These are phyloP conservation scores for Agrilus planipennis DNA, from an alignment of 1,140 invertebrate genomes.

Conservation along the genomic window DNA sequence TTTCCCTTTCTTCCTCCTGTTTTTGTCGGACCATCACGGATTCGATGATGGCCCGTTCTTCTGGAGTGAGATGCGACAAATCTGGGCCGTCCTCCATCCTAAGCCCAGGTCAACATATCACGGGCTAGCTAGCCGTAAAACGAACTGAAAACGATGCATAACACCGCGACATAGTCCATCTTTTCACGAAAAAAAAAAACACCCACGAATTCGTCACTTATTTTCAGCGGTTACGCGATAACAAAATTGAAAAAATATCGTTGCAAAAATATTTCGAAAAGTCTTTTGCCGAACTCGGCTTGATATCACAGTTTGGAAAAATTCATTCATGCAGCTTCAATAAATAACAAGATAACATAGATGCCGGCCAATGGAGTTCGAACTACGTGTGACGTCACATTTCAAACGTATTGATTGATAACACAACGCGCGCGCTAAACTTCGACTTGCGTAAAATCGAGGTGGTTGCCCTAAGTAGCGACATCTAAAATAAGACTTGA, in stretches of 20 bases:
- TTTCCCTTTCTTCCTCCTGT: conserved; percentile 92
- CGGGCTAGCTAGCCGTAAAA: conserved; percentile 9
- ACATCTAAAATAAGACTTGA: no score
- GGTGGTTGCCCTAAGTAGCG: no score
- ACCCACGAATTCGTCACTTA: conserved; percentile 2
- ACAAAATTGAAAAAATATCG: no score
- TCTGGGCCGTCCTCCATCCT: conserved; percentile 75
- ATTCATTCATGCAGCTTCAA: conserved; percentile 35
- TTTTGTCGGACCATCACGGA: conserved; percentile 91
- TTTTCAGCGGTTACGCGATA: background rate
- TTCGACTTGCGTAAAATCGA: conserved; percentile 4
- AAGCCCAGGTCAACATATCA: conserved; percentile 21
- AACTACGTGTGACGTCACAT: conserved; percentile 23
- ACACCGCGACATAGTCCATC: conserved; percentile 6
- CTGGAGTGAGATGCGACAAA: conserved; percentile 93
- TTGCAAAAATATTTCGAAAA: conserved; percentile 10
- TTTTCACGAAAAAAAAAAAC: conserved; percentile 1
- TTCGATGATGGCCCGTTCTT: conserved; percentile 95
- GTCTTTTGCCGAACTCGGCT: conserved; percentile 20
- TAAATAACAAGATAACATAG: conserved; percentile 36
- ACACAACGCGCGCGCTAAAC: background rate
- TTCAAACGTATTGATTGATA: background rate
- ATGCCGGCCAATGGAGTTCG: conserved; percentile 24
- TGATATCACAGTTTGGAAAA: conserved; percentile 34
- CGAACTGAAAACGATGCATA: background rate